phyloP scores from a whole-genome alignment of 2,888 invertebrate species.

The Pheosia gnoma region DNA sequence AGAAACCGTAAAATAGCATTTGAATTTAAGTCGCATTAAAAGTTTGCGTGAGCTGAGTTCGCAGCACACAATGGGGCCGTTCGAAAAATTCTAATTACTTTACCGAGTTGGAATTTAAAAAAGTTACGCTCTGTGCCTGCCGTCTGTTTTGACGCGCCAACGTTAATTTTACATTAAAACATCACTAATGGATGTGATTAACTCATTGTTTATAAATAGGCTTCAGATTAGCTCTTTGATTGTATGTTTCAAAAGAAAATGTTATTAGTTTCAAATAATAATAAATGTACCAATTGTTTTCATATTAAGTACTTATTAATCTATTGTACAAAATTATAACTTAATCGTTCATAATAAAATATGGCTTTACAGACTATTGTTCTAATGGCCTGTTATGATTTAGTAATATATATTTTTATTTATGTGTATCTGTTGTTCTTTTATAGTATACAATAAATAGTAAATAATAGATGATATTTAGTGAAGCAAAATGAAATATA shows the following conservation, averaged over 20 bases:
- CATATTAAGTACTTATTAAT: too few species aligned
- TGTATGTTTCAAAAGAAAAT: neutral
- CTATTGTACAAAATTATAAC: too few species aligned
- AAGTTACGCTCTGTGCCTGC: slow-evolving; percentile 64
- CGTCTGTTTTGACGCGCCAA: slow-evolving; percentile 52
- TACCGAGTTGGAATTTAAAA: slow-evolving; percentile 75
- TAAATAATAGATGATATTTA: too few species aligned
- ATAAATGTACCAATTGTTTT: neutral
- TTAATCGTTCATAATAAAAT: too few species aligned
- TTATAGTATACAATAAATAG: too few species aligned
- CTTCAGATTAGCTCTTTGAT: slow-evolving; percentile 1
- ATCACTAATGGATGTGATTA: slow-evolving; percentile 19
- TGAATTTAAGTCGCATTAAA: slow-evolving; percentile 81
- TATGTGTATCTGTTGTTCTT: too few species aligned
- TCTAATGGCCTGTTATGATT: too few species aligned
- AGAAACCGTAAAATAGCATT: slow-evolving; percentile 77
- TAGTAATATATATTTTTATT: too few species aligned
- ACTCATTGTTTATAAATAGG: slow-evolving; percentile 10
- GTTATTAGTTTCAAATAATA: neutral
- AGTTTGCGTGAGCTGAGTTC: slow-evolving; percentile 77
- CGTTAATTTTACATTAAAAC: slow-evolving; percentile 42
- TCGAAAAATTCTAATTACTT: slow-evolving; percentile 82
- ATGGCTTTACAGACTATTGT: too few species aligned
- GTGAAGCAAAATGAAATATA: slow-evolving; percentile 11
- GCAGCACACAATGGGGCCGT: slow-evolving; percentile 76